Conservation (phyloP, 1,140 invertebrate species). For the Matsumurasca onukii region DNA sequence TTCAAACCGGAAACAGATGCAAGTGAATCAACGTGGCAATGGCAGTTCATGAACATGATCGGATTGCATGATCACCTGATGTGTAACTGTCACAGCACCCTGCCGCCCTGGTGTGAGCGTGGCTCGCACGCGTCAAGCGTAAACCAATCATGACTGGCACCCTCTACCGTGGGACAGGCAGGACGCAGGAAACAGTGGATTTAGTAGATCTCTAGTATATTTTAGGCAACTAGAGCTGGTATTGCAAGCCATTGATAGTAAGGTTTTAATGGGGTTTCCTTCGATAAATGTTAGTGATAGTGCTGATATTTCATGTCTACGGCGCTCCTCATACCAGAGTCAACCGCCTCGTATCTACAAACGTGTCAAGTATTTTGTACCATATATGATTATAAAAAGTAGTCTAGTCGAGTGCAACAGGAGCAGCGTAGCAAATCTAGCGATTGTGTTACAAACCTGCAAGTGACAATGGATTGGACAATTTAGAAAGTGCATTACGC, state of each 20-base stretch:
- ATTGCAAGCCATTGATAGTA: too few relatives aligned
- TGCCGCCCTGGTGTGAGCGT: neutral
- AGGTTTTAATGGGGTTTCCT: too few relatives aligned
- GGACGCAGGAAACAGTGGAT: too few relatives aligned
- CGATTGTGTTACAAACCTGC: neutral
- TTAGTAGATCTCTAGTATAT: too few relatives aligned
- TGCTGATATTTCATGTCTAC: too few relatives aligned
- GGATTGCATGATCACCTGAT: slow-evolving; percentile 2
- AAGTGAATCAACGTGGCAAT: slow-evolving; percentile 19
- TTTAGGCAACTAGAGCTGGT: too few relatives aligned
- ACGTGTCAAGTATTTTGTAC: too few relatives aligned
- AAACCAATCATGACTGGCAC: too few relatives aligned
- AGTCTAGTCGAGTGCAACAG: neutral
- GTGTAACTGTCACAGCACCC: slow-evolving; percentile 14
- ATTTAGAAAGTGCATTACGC: neutral
- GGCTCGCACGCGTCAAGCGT: neutral
- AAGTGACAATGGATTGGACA: neutral
- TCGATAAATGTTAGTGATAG: too few relatives aligned
- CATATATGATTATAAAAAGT: neutral
- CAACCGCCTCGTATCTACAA: too few relatives aligned
- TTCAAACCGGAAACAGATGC: slow-evolving; percentile 15
- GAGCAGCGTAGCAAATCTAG: neutral
- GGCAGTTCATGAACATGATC: neutral
- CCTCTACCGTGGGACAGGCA: too few relatives aligned
- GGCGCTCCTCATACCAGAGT: too few relatives aligned